These are phyloP conservation scores for Poeciliopsis prolifica DNA, from an alignment of 2,113 vertebrate species.

Conservation along the genomic window DNA sequence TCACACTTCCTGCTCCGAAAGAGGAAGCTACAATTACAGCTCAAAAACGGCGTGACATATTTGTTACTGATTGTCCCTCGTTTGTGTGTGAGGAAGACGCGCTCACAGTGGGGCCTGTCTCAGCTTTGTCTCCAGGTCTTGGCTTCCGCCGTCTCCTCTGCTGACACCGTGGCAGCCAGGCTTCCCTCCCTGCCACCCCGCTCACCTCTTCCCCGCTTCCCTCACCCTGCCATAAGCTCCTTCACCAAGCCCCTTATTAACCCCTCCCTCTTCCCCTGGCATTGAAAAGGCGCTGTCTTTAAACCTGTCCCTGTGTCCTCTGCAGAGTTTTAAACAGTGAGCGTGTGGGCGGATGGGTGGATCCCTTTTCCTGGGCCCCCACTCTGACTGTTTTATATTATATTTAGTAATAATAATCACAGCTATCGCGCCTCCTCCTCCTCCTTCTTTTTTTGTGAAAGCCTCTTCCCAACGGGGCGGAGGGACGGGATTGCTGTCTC, in stretches of 20 bases:
- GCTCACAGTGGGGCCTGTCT: slow-evolving; percentile 56
- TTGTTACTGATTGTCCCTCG: slow-evolving; percentile 70
- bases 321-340: slow-evolving; percentile 68
- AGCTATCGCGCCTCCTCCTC: slow-evolving; percentile 73
- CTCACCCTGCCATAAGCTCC: slow-evolving; percentile 71
- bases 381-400: slow-evolving; percentile 79
- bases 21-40: slow-evolving; percentile 62
- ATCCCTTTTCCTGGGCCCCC: slow-evolving; percentile 58
- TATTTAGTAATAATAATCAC: slow-evolving; percentile 84
- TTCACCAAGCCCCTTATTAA: slow-evolving; percentile 79
- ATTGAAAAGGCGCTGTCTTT: slow-evolving; percentile 79
- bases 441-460: slow-evolving; percentile 63
- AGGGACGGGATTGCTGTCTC: slow-evolving; percentile 71
- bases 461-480: slow-evolving; percentile 61
- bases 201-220: slow-evolving; percentile 30
- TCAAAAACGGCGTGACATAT: slow-evolving; percentile 68
- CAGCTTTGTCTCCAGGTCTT: slow-evolving; percentile 65
- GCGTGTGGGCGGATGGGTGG: slow-evolving; percentile 75
- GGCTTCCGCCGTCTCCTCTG: slow-evolving; percentile 48
- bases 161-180: slow-evolving; percentile 63
- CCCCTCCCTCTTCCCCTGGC: slow-evolving; percentile 68
- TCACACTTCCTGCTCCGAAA: slow-evolving; percentile 49
- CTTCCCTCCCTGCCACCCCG: slow-evolving; percentile 35
- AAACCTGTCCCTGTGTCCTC: slow-evolving; percentile 73
- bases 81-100: slow-evolving; percentile 59